A percentile compares a stretch with the other conserved stretches of the same genome.
Conservation (phyloP, 2,113 vertebrate genomes). For the Hystrix cristata region DNA sequence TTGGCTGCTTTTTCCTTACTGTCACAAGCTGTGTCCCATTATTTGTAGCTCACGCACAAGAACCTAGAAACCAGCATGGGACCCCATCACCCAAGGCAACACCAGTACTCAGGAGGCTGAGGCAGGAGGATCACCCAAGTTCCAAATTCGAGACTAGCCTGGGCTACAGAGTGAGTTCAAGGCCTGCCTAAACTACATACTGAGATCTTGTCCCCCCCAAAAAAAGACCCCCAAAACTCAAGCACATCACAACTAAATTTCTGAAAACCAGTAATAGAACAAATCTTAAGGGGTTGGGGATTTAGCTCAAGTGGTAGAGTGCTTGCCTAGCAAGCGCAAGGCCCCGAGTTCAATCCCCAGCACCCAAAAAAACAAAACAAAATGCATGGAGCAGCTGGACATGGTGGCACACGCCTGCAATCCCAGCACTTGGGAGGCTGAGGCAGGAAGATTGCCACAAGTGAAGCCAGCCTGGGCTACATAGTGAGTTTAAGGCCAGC, state of each 20-base stretch:
- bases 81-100: not conserved
- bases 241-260: constrained; percentile 10
- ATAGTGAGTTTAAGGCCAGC: no score
- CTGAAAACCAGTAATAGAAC: not conserved
- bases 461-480: no score
- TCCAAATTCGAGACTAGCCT: no score
- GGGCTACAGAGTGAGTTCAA: no score
- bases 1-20: not conserved
- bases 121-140: no score
- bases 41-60: not conserved
- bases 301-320: not conserved
- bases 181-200: not conserved
- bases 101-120: not conserved
- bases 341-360: no score
- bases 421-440: not conserved
- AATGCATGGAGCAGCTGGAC: not conserved
- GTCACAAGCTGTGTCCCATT: not conserved
- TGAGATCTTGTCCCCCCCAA: not conserved
- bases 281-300: not conserved
- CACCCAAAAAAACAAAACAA: not conserved
- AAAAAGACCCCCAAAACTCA: not conserved
- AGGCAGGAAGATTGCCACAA: not conserved
- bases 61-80: not conserved
- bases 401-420: not conserved
- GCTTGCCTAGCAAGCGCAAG: no score